These are phyloP conservation scores for Chromoteleia sp. DNA, from an alignment of 2,888 invertebrate species.

Conservation along the genomic window DNA sequence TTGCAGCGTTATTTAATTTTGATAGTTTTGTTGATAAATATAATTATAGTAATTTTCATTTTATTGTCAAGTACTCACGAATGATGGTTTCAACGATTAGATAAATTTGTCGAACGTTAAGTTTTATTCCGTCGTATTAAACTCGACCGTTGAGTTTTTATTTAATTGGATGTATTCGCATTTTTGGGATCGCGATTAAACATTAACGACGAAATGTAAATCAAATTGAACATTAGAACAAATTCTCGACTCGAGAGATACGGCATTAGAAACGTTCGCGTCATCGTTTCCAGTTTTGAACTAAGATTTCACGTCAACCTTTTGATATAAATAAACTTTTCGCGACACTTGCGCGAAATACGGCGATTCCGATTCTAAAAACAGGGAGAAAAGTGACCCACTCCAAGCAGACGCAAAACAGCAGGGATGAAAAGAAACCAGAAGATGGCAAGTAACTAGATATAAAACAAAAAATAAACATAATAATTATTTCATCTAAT, in stretches of 20 bases:
- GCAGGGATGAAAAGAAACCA: too few relatives aligned
- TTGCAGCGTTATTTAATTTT: conserved; percentile 55
- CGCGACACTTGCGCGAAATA: too few relatives aligned
- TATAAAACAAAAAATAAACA: too few relatives aligned
- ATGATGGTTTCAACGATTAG: conserved; percentile 22
- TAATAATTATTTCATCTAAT: too few relatives aligned
- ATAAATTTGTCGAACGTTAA: conserved; percentile 10
- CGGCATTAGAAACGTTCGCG: background rate
- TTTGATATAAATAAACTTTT: too few relatives aligned
- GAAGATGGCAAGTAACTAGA: too few relatives aligned
- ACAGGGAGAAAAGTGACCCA: too few relatives aligned
- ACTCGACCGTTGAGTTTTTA: conserved; percentile 5
- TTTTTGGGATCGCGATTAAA: conserved; percentile 8
- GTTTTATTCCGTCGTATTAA: background rate
- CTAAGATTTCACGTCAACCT: too few relatives aligned
- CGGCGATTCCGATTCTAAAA: too few relatives aligned
- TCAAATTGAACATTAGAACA: conserved; percentile 16
- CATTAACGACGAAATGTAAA: conserved; percentile 32
- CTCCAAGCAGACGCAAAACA: too few relatives aligned
- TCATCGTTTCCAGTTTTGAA: too few relatives aligned
- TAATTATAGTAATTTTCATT: conserved; percentile 49
- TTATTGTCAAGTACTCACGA: background rate
- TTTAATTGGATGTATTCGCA: conserved; percentile 9
- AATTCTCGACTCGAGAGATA: background rate
- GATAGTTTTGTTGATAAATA: conserved; percentile 58